Base-by-base conservation (phyloP, 2,113 vertebrate genomes). In the Lepus timidus region DNA sequence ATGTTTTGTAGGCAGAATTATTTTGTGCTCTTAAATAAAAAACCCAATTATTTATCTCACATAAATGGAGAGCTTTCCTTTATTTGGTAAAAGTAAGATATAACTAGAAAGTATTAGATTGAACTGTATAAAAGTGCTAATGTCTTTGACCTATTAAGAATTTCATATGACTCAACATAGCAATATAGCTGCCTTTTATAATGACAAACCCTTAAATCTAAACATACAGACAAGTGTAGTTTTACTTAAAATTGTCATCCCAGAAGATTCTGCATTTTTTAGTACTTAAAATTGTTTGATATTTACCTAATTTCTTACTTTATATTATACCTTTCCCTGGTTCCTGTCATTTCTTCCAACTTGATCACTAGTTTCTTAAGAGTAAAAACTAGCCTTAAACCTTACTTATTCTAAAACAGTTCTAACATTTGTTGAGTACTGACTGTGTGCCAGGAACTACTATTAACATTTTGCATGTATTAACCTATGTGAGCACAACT, bases 161-260 rank as follows among this genome's bases (percentile, higher is more conserved):
- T 92, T 83, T 90, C 14, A 52, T 82, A 51, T 93, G 55, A 88
- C 68, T 96, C 70, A 79, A 17, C 29, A 29, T 79, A 74, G 19
- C 68, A 62, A 82, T 81, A 55, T 11, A 92, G 29, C 70, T 52
- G 14, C 17, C 22, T 55, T 90, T 90, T 67, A 75, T 20, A 27
- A 75, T 55, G 67, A 70, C 20, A 62, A 83, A 75, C 58, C 62
- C 44, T 33, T 86, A 49, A 49, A 75, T 16, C 4, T 71, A 82
- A 94, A 55, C 64, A 89, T 74, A 79, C 17, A 89, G 52, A 22
- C 92, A 22, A 81, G 25, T 80, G 7, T n/a, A 51, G 64, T 78
- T 94, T 78, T 82, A 52, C 85, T 94, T 94, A 73, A 82, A 85
- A 58, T 52, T 91, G 12, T 86, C n/a, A 65, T 89, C 67, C 49